Conservation (phyloP, 1,140 invertebrate species). For the Uloborus diversus region DNA sequence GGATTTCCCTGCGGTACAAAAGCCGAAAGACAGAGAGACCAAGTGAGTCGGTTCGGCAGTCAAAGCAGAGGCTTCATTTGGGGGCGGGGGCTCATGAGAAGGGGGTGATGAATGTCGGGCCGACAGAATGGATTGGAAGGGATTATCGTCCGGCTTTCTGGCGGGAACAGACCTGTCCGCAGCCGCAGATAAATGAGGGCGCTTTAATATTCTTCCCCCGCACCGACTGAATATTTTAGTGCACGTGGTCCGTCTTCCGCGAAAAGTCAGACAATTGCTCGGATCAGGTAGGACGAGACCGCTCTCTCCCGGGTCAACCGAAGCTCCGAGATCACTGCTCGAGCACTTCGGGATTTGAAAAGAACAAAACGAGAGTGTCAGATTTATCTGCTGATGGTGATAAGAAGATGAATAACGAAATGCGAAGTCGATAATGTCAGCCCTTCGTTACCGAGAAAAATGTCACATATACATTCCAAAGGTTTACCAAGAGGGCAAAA, state of each 20-base stretch:
- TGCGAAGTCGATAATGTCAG: too few relatives aligned
- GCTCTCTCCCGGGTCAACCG: too few relatives aligned
- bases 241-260: not conserved
- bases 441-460: too few relatives aligned
- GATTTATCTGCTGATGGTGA: too few relatives aligned
- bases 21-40: not conserved
- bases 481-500: too few relatives aligned
- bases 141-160: conserved; percentile 43
- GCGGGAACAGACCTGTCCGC: not conserved
- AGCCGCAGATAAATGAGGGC: conserved; percentile 44
- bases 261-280: not conserved
- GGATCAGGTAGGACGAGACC: not conserved
- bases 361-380: too few relatives aligned
- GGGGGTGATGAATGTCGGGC: conserved; percentile 48
- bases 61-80: not conserved
- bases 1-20: conserved; percentile 33
- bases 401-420: too few relatives aligned
- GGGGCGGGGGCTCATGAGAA: not conserved
- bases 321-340: too few relatives aligned
- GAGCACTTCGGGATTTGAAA: too few relatives aligned
- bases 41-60: conserved; percentile 20
- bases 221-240: conserved; percentile 45
- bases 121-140: conserved; percentile 39
- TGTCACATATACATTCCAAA: too few relatives aligned
- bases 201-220: conserved; percentile 32